Base-by-base conservation (phyloP, 2,113 vertebrate genomes). In the Chaetodon trifascialis region DNA sequence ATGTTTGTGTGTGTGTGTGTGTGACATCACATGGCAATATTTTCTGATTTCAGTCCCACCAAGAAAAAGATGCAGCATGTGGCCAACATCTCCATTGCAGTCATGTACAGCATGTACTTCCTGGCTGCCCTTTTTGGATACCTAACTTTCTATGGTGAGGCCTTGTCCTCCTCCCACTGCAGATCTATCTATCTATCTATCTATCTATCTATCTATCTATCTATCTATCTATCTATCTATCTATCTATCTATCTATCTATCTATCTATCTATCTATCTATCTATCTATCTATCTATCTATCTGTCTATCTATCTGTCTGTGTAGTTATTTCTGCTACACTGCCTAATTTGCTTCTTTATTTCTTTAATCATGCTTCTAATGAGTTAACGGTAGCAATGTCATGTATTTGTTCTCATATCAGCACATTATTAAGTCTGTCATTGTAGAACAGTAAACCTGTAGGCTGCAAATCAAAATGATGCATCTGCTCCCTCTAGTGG, bases 51-150 rank as follows among this genome's bases (percentile, higher is more conserved):
- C 89, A 99, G 98, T 88, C 95, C 98, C 82, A 95, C 95, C 83
- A 99, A 98, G 96, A 96, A 94, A 94, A 98, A 97, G 95, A 99
- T 99, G 98, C 98, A 99, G 88, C 96, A 96, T 69, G 96, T 99
- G 86, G 96, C 98, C 89, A 99, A 99, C 95, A 97, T 99, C 93
- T 99, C 98, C 94, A 99, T 99, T 77, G 74, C 69, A 19, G 97
- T 99, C 90, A 99, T 99, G 98, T 99, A 99, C 81, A 34, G 95
- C 95, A 99, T 99, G 98, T 99, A 99, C 94, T 98, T 99, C 95
- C 93, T 99, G 95, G 98, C 98, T 4, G 98, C 98, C 71, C 97
- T 99, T 81, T 99, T 99, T 23, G 98, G 98, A 95, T 99, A 99
- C 96, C 96, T 99, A 94, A 99, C 98, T 0, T 99, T 99, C 95